Conservation (phyloP, 2,797 vertebrate genomes). For the Pelodytes ibericus region DNA sequence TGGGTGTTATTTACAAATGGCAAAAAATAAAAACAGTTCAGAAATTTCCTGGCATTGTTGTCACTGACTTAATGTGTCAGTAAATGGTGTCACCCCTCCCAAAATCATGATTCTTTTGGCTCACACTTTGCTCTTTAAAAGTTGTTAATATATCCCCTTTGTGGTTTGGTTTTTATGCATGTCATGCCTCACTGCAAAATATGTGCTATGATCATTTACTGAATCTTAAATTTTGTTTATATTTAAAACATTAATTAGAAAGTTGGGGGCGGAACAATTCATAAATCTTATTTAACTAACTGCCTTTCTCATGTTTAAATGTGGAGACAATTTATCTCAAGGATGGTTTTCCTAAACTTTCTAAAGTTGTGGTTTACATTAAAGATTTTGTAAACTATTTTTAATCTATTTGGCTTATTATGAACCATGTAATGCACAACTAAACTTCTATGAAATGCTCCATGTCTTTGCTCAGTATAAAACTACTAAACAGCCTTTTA, state of each 20-base stretch:
- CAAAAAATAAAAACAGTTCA: too few relatives aligned
- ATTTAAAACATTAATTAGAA: not conserved
- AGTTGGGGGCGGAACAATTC: not conserved
- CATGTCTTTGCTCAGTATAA: conserved; percentile 15
- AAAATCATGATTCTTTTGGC: too few relatives aligned
- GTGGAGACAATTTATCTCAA: not conserved
- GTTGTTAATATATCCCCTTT: too few relatives aligned
- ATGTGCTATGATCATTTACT: not conserved
- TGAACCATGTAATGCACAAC: conserved; percentile 29
- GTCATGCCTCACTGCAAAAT: not conserved
- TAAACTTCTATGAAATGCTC: conserved; percentile 26
- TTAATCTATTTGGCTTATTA: conserved; percentile 22
- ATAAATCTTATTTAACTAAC: not conserved
- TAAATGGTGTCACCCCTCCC: too few relatives aligned
- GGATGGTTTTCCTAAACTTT: not conserved
- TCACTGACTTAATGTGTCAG: too few relatives aligned
- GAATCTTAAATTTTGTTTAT: not conserved
- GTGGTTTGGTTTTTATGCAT: not conserved
- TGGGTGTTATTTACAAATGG: too few relatives aligned
- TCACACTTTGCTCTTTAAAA: too few relatives aligned
- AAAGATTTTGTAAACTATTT: conserved; percentile 14
- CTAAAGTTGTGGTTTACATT: conserved; percentile 11
- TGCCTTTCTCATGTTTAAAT: not conserved
- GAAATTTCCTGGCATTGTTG: too few relatives aligned
- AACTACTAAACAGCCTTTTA: not conserved